Conservation (phyloP, 1,140 invertebrate species). For the Anoplolepis gracilipes region DNA sequence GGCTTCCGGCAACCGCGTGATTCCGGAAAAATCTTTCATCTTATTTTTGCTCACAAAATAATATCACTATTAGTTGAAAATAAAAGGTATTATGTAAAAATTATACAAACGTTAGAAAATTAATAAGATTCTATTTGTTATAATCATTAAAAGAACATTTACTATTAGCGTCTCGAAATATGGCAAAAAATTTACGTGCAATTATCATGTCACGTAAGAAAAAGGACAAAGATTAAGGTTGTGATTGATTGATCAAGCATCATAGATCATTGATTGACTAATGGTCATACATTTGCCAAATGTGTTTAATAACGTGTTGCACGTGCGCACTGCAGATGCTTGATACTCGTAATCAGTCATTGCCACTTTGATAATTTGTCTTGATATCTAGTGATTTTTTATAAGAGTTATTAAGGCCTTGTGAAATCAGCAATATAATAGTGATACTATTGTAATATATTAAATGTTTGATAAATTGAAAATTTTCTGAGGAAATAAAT, state of each 20-base stretch:
- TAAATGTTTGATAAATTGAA: not conserved
- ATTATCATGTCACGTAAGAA: not conserved
- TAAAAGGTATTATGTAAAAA: not conserved
- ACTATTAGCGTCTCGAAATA: not conserved
- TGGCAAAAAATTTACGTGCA: conserved; percentile 6
- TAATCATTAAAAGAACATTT: not conserved
- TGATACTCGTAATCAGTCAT: not conserved
- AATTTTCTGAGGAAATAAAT: not conserved
- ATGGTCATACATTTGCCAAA: not conserved
- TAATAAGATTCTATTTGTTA: not conserved
- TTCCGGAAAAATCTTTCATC: not conserved
- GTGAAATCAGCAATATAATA: not conserved
- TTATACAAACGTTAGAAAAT: conserved; percentile 5
- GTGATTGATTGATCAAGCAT: conserved; percentile 21
- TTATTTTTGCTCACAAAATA: not conserved
- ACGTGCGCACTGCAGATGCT: not conserved
- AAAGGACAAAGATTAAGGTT: not conserved
- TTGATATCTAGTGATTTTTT: not conserved
- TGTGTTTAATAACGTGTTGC: not conserved
- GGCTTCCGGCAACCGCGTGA: conserved; percentile 69
- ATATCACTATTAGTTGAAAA: not conserved
- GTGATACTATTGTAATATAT: not conserved
- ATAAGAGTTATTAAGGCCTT: conserved; percentile 1
- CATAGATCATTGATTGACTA: not conserved
- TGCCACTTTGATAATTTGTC: not conserved